Conservation (phyloP, 2,888 invertebrate genomes). For the Pammene fasciana region DNA sequence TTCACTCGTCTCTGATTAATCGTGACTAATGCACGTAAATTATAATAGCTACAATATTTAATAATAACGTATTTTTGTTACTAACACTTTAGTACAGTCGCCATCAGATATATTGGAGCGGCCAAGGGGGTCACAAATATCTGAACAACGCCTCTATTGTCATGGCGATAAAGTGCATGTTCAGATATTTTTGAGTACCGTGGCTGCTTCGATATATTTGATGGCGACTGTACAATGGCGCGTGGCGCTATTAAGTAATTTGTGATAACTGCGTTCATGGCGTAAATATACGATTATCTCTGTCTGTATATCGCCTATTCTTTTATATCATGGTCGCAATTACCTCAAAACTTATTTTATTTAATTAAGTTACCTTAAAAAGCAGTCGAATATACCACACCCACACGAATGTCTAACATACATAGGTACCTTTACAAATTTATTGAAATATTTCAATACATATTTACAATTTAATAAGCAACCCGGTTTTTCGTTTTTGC, state of each 20-base stretch:
- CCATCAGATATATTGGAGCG: too few species aligned
- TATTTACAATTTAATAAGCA: background rate
- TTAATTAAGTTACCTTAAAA: conserved; percentile 3
- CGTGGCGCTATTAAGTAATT: background rate
- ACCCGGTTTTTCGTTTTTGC: too few species aligned
- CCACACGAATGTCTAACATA: conserved; percentile 14
- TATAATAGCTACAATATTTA: conserved; percentile 2
- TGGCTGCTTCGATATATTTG: too few species aligned
- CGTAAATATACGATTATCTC: background rate
- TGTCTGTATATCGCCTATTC: background rate
- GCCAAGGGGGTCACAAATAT: too few species aligned
- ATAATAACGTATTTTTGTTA: background rate
- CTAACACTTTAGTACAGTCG: conserved; percentile 13
- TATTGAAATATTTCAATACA: background rate
- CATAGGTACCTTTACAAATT: too few species aligned
- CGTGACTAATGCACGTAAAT: conserved; percentile 2
- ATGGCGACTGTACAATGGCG: too few species aligned
- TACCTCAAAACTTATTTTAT: background rate
- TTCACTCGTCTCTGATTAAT: conserved; percentile 11
- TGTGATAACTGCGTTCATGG: background rate
- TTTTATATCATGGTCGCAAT: background rate
- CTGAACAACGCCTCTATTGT: too few species aligned
- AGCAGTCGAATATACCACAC: conserved; percentile 8
- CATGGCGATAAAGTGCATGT: too few species aligned
- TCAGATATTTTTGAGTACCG: too few species aligned